Percentiles rank a stretch among this genome's conserved stretches.
Conservation (phyloP, 2,888 invertebrate genomes). For the Drosophila antonietae region DNA sequence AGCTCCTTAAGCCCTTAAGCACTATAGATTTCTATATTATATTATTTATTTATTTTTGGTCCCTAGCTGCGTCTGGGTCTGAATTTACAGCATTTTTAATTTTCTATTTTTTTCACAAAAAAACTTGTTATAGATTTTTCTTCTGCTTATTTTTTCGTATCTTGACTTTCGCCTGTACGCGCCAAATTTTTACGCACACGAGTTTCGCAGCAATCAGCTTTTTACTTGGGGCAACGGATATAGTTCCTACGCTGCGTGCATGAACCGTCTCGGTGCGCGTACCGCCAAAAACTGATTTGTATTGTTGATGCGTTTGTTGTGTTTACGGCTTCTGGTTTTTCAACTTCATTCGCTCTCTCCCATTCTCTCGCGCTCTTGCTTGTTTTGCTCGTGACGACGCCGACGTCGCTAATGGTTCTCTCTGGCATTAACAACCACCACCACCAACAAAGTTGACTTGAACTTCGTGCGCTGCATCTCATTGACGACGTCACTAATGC, state of each 20-base stretch:
- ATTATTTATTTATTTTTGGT: background rate
- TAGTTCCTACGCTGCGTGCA: conserved; percentile 18
- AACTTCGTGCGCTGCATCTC: conserved; percentile 61
- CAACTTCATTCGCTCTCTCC: conserved; percentile 43
- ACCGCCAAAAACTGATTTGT: conserved; percentile 84
- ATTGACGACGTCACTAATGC: conserved; percentile 51
- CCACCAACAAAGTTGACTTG: conserved; percentile 21
- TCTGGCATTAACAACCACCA: conserved; percentile 55
- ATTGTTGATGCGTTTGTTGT: conserved; percentile 72
- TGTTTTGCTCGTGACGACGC: conserved; percentile 33
- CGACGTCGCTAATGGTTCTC: conserved; percentile 30
- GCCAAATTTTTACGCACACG: conserved; percentile 56
- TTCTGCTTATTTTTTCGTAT: background rate
- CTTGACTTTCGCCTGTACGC: conserved; percentile 51
- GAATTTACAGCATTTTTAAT: conserved; percentile 37
- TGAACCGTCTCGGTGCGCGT: conserved; percentile 70
- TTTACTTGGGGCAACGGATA: background rate
- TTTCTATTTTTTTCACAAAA: conserved; percentile 12
- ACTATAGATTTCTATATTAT: background rate
- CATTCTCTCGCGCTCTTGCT: conserved; percentile 14
- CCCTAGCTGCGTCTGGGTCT: conserved; percentile 16
- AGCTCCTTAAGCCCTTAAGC: background rate
- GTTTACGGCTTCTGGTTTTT: conserved; percentile 76
- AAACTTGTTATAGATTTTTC: conserved; percentile 33
- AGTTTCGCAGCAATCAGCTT: conserved; percentile 41